These are phyloP conservation scores for Leptogaster cylindrica DNA, from an alignment of 2,888 invertebrate species.

Conservation along the genomic window DNA sequence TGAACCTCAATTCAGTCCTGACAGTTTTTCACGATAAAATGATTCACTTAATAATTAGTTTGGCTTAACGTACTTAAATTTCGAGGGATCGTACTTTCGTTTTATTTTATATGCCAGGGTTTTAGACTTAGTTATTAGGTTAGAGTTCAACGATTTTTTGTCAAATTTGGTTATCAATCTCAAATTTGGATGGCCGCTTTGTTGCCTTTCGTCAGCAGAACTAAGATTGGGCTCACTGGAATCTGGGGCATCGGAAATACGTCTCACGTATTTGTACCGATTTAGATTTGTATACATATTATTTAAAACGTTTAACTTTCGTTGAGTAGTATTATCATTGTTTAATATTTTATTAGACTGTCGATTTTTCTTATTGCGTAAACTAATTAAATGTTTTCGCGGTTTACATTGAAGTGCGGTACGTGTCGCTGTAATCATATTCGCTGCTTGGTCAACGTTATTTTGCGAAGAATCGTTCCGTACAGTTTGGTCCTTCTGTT, in stretches of 20 bases:
- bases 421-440: constrained; percentile 15
- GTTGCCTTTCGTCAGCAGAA: constrained; percentile 1
- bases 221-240: not conserved
- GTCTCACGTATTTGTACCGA: constrained; percentile 32
- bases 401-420: constrained; percentile 25
- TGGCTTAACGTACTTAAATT: constrained; percentile 28
- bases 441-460: constrained; percentile 15
- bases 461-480: constrained; percentile 16
- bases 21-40: too few species aligned
- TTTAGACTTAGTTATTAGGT: not conserved
- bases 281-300: constrained; percentile 3
- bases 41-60: constrained; percentile 3
- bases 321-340: constrained; percentile 40
- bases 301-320: constrained; percentile 36
- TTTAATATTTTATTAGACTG: constrained; percentile 40
- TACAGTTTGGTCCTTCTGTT: constrained; percentile 21
- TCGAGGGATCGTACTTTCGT: constrained; percentile 7
- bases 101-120: not conserved
- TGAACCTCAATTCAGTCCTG: too few species aligned
- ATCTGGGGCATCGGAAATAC: not conserved
- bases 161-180: not conserved
- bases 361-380: constrained; percentile 44
- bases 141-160: not conserved
- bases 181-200: not conserved
- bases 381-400: constrained; percentile 43